Percentiles rank a stretch among this genome's conserved stretches.
These are phyloP conservation scores for Poeciliopsis retropinna DNA, from an alignment of 2,113 vertebrate genomes.

Conservation along the genomic window DNA sequence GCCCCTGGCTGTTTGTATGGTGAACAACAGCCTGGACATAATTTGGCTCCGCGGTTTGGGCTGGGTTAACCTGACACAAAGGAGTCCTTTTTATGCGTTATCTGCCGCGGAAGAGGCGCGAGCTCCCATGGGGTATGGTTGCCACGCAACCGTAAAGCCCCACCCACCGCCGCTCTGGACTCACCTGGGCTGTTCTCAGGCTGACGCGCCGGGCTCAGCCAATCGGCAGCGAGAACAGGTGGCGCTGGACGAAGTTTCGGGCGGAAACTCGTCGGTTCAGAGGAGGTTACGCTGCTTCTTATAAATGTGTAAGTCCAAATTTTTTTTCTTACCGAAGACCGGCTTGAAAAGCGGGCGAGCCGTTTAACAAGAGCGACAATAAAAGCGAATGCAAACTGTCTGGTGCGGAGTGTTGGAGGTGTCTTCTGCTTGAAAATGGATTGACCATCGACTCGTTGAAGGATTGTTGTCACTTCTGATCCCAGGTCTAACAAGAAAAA, in stretches of 20 bases:
- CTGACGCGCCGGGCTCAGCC: constrained; percentile 39
- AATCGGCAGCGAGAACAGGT: constrained; percentile 68
- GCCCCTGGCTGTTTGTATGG: constrained; percentile 1
- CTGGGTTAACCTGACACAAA: constrained; percentile 58
- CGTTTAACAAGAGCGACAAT: background rate
- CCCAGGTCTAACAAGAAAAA: background rate
- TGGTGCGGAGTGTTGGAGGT: background rate
- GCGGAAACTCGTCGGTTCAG: constrained; percentile 70
- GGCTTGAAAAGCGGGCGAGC: background rate
- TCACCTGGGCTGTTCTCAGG: constrained; percentile 58
- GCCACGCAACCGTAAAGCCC: constrained; percentile 53
- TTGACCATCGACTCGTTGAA: constrained; percentile 28
- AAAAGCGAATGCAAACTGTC: background rate
- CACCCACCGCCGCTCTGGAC: constrained; percentile 26
- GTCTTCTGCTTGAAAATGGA: constrained; percentile 53
- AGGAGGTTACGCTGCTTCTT: constrained; percentile 43
- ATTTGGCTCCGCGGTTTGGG: constrained; percentile 42
- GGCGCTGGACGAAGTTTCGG: constrained; percentile 67
- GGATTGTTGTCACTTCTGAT: constrained; percentile 22
- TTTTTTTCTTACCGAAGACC: background rate
- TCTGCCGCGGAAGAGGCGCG: constrained; percentile 35
- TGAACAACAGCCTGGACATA: background rate
- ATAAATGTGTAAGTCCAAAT: constrained; percentile 47
- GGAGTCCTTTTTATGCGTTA: constrained; percentile 5
- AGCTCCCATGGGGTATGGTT: constrained; percentile 58